Percentiles rank a stretch among this genome's conserved stretches.
Conservation (phyloP, 2,888 invertebrate species). For the Luperina nickerlii region DNA sequence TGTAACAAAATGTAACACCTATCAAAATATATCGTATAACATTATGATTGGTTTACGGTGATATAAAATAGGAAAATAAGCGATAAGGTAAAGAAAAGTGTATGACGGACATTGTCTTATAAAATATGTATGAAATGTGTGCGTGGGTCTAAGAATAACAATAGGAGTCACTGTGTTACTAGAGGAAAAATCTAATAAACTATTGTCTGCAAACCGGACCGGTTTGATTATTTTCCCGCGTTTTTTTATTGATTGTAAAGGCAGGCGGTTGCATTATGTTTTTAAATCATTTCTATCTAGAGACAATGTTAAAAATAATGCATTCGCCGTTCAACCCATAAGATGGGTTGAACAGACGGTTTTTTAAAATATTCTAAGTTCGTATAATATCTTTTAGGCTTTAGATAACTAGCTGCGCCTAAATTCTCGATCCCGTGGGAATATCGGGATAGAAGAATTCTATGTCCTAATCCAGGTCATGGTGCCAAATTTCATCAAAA, state of each 20-base stretch:
- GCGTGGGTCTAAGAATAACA: constrained; percentile 64
- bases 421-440: not conserved
- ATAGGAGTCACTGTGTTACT: constrained; percentile 59
- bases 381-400: not conserved
- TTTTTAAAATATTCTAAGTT: not conserved
- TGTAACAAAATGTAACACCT: not conserved
- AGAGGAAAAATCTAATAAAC: constrained; percentile 32
- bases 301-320: too few relatives aligned
- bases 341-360: constrained; percentile 27
- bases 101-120: constrained; percentile 34
- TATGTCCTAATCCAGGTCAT: too few relatives aligned
- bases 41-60: constrained; percentile 19
- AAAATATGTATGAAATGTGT: constrained; percentile 54
- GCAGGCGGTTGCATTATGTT: constrained; percentile 19
- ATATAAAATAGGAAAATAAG: constrained; percentile 35
- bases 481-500: too few relatives aligned
- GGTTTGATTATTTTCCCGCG: constrained; percentile 39
- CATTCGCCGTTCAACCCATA: too few relatives aligned
- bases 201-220: constrained; percentile 42
- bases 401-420: not conserved
- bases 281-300: constrained; percentile 4
- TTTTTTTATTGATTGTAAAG: constrained; percentile 16
- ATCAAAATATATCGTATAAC: constrained; percentile 27
- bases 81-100: constrained; percentile 44
- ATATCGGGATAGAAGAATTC: not conserved